A percentile compares a stretch with the other conserved stretches of the same genome.
Evolutionary conservation across 2,888 invertebrate genomes (phyloP).

Genomic region (Zaprionus lineosus): DNA sequence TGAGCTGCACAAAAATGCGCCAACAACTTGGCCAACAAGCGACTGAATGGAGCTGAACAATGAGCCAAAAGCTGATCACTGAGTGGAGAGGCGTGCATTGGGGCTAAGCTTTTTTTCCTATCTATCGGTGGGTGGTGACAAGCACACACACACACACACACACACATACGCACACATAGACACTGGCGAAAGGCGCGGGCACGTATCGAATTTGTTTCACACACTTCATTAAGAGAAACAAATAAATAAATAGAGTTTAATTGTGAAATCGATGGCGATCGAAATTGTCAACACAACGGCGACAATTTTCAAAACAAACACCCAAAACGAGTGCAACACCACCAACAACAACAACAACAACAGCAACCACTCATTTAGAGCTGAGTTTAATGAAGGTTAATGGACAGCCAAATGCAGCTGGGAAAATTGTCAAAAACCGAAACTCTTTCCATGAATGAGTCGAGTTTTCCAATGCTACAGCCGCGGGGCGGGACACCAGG

Average conservation of each 20-base stretch:
- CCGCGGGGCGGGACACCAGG: not conserved
- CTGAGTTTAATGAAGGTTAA: constrained; percentile 75
- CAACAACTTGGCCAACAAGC: constrained; percentile 50
- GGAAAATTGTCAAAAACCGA: constrained; percentile 36
- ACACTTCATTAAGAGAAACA: constrained; percentile 69
- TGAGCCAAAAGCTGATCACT: too few species aligned
- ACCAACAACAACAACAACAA: constrained; percentile 19
- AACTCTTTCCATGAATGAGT: constrained; percentile 1
- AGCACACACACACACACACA: too few species aligned
- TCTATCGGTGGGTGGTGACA: constrained; percentile 34
- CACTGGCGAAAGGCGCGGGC: constrained; percentile 21
- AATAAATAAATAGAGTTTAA: constrained; percentile 72
- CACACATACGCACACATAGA: too few species aligned
- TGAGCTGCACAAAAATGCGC: constrained; percentile 79
- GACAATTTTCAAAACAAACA: constrained; percentile 28
- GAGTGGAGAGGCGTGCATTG: constrained; percentile 10
- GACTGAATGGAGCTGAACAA: constrained; percentile 43
- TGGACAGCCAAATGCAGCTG: constrained; percentile 57
- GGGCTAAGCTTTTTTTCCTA: constrained; percentile 19
- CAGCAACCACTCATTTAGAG: constrained; percentile 30
- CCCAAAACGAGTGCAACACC: constrained; percentile 21
- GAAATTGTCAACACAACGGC: constrained; percentile 60
- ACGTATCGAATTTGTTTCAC: constrained; percentile 64
- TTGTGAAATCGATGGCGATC: constrained; percentile 64
- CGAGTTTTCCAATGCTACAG: too few species aligned